Base-by-base conservation (phyloP, 1,140 invertebrate species). In the Lerema accius region DNA sequence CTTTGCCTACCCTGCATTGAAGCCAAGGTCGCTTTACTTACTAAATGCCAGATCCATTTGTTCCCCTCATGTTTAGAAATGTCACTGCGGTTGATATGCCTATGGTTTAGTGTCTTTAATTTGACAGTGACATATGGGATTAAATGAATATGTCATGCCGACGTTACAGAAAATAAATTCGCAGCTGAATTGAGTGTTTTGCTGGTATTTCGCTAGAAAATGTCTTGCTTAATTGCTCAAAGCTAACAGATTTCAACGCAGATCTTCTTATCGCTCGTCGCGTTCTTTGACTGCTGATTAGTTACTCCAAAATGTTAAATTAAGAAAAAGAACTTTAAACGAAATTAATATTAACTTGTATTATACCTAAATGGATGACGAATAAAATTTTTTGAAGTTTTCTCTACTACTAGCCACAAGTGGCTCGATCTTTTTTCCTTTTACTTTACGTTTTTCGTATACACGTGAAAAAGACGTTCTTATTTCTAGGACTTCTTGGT, bases 41-140 rank as follows among this genome's bases (percentile, higher is more conserved):
- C 74, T 76, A 78, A 90, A 89, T 85, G 86, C 86, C 84, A 85
- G 60, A 80, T 82, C 79, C 83, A 85, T 85, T 89, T 86, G 78
- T 80, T 80, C 82, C 83, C 86, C 76, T 78, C 76, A 69, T 82
- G 77, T 86, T 89, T 86, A 81, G 85, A 89, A 90, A 90, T 85
- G 87, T 89, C 87, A 89, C 73, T 82, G 78, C 63, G 75, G 63
- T 69, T 84, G 83, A 86, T 82, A 80, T 73, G 76, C 80, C 80
- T 87, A 87, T 86, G 79, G 81, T 81, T 82, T 84, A 86, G 78
- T 83, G 76, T 82, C 81, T 84, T 72, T 84, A 79, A 84, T 84
- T 82, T 85, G 82, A 85, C 82, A 86, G 74, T 82, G 82, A 85
- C 79, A 83, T 80, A 82, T 78, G 74, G 78, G 77, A 86, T 85